Base-by-base conservation (phyloP, 2,888 invertebrate species). In the Drosophila nr. perissopoda region DNA sequence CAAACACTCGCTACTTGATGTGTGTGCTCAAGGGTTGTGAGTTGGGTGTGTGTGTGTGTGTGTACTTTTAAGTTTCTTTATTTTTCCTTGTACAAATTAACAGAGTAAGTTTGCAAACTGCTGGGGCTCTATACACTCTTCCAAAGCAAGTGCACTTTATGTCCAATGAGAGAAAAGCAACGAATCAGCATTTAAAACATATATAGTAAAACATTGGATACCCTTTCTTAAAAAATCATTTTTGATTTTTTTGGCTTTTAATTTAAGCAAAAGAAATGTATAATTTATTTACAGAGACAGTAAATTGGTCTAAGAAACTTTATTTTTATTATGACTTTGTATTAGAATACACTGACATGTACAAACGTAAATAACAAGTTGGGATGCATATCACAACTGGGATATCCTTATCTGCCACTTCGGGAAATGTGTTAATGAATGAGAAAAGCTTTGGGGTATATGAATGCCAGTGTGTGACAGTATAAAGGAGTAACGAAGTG, bases 101-200 rank as follows among this genome's bases (percentile, higher is more conserved):
- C 84, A 87, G 73, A 76, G 72, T 13, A 77, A 87, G 77, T 87
- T 84, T 54, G 85, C 61, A 75, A 73, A 65, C 67, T 75, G 61
- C 62, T 67, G 59, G 48, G 57, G 48, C 31, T 45, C 18, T 48
- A 42, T 21, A 21, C 68, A 21, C 63, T 42, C 25, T 36, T 45
- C 40, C 51, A 25, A 36, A 45, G 38, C 61, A 38, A 36, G 27
- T 60, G 27, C 54, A 70, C 51, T 71, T 68, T 33, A 53, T 54
- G 52, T 36, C 42, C 53, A 71, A 71, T 56, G 65, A 54, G 52
- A 38, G 53, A 48, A 52, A 54, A 49, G 71, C 53, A 38, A 53
- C 11, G 42, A 52, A 18, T 48, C 53, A 34, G 8, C 25, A 29
- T 33, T 27, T 3, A 0, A 2, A 34, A 13, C 0, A 0, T 6